These are phyloP conservation scores for Penaeus chinensis DNA, from an alignment of 1,140 invertebrate species.

Conservation along the genomic window DNA sequence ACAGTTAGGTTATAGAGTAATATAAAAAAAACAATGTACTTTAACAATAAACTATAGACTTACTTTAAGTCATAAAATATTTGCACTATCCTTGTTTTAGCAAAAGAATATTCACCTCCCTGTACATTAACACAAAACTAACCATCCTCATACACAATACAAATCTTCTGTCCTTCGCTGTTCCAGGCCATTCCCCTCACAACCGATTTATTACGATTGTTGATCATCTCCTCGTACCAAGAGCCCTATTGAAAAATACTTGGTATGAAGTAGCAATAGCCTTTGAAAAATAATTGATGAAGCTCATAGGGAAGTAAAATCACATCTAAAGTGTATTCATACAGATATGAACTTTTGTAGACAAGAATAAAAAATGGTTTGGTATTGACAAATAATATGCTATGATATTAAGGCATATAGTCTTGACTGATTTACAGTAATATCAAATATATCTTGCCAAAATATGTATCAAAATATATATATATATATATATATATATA, in stretches of 20 bases:
- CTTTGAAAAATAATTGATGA: background rate
- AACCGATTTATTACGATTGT: constrained; percentile 96
- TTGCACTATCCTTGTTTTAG: background rate
- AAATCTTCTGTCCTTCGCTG: constrained; percentile 94
- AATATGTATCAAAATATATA: too few species aligned
- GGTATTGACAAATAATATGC: background rate
- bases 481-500: too few species aligned
- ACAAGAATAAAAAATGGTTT: background rate
- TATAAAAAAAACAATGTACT: too few species aligned
- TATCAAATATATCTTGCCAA: too few species aligned
- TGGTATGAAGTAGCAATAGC: constrained; percentile 47
- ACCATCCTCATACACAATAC: constrained; percentile 99
- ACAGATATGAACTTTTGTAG: background rate
- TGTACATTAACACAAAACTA: constrained; percentile 25
- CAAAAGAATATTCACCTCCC: background rate
- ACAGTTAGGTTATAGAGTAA: too few species aligned
- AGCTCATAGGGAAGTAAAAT: background rate
- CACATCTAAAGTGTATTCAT: background rate
- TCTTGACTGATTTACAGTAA: too few species aligned
- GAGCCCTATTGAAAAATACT: constrained; percentile 75
- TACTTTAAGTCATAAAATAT: too few species aligned
- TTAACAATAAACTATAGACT: too few species aligned
- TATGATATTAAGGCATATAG: too few species aligned
- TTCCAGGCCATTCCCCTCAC: constrained; percentile 97
- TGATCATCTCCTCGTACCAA: constrained; percentile 99